Evolutionary conservation across 2,797 vertebrate genomes (phyloP).

Genomic region (Steatocranus sp.): DNA sequence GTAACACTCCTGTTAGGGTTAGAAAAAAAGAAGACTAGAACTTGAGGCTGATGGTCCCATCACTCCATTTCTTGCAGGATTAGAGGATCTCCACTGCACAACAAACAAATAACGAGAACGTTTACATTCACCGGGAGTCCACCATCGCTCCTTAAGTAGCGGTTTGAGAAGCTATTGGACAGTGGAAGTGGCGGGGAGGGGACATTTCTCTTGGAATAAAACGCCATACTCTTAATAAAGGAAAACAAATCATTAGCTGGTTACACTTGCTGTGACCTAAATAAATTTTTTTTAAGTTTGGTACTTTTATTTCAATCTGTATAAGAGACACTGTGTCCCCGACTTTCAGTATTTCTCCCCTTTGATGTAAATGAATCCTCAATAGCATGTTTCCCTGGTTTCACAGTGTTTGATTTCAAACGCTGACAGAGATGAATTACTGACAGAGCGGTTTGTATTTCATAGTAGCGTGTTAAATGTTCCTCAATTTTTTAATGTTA

Average conservation of each 20-base stretch:
- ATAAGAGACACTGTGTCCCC: background rate
- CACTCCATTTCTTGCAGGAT: conserved; percentile 44
- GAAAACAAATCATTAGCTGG: conserved; percentile 20
- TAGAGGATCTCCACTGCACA: background rate
- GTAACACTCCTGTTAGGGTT: background rate
- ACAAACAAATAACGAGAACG: background rate
- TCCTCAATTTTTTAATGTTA: background rate
- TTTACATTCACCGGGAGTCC: background rate
- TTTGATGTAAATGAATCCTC: conserved; percentile 10
- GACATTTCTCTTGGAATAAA: conserved; percentile 34
- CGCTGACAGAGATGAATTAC: background rate
- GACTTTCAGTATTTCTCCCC: conserved; percentile 17
- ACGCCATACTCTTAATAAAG: conserved; percentile 40
- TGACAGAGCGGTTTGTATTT: conserved; percentile 7
- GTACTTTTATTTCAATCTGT: conserved; percentile 13
- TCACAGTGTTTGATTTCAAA: conserved; percentile 28
- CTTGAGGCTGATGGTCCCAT: background rate
- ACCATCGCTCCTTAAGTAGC: background rate
- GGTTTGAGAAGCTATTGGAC: background rate
- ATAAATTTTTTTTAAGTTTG: conserved; percentile 1
- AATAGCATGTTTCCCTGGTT: conserved; percentile 11
- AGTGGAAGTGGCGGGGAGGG: too few relatives aligned
- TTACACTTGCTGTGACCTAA: conserved; percentile 49
- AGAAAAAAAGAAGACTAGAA: background rate
- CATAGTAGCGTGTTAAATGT: conserved; percentile 30